Conservation (phyloP, 2,113 vertebrate species). For the Athene noctua region DNA sequence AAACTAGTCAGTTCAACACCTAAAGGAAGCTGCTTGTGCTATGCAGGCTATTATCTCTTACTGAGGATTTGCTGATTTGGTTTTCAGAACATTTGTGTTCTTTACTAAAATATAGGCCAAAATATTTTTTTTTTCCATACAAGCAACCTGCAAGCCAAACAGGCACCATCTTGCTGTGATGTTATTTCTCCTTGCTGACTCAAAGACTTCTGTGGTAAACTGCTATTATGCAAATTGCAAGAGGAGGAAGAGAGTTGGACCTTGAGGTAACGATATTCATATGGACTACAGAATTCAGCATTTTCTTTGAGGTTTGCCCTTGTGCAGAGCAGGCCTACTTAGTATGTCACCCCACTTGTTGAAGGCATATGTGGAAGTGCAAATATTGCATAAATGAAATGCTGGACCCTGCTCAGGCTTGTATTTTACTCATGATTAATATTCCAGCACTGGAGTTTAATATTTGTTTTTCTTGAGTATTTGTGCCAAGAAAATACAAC, state of each 20-base stretch:
- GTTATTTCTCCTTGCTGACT: not conserved
- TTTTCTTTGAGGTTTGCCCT: not conserved
- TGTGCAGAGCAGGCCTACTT: not conserved
- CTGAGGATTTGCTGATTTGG: not conserved
- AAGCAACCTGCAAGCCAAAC: not conserved
- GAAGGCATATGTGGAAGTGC: not conserved
- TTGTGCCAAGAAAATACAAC: not conserved
- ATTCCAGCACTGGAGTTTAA: not conserved
- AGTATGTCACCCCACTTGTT: not conserved
- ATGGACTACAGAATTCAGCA: not conserved
- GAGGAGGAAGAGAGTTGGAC: not conserved
- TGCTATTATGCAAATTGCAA: not conserved
- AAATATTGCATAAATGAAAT: not conserved
- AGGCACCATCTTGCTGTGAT: rapidly evolving
- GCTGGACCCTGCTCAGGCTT: not conserved
- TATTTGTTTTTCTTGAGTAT: not conserved
- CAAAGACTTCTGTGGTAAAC: not conserved
- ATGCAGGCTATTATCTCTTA: not conserved
- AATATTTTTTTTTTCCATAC: not conserved
- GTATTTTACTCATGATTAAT: not conserved
- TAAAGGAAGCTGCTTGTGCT: not conserved
- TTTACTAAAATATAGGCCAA: not conserved
- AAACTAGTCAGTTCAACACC: not conserved
- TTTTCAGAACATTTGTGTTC: not conserved
- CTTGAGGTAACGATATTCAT: not conserved